Evolutionary conservation across 2,113 vertebrate species (phyloP), one percentile per base, ranked within the genome.

Genomic region (Sinocyclocheilus anophthalmus): DNA sequence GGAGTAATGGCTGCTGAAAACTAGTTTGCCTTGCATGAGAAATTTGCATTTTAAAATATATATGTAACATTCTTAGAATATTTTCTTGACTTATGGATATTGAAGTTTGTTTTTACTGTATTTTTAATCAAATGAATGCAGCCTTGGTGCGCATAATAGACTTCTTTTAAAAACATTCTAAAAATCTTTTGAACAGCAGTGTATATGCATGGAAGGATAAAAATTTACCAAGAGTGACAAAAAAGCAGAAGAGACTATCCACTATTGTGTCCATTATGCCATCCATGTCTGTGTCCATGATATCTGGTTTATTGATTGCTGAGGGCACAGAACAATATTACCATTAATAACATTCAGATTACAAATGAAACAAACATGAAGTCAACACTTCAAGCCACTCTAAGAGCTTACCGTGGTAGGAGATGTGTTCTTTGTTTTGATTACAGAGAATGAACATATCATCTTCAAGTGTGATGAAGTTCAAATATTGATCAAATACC

Each of bases 401-500:
- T 84, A 9, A 26, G 16, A 73, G 22, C 95, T 91, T 94, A 99
- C 98, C 97, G 90, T 96, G 97, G 90, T 99, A 99, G 0, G 97
- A 99, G 92, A 99, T 96, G 89, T 97, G 96, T 87, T 99, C 97
- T 91, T 97, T 99, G 94, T 98, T 99, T 90, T 98, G 98, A 92
- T 98, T 97, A 92, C 97, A 97, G 87, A 99, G 94, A 78, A 99
- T 93, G 83, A 99, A 99, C 97, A 99, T 98, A 92, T 99, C 98
- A 91, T 99, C 97, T 92, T 99, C 98, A 92, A 99, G 95, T 81
- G 97, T 99, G 95, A 99, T 99, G 92, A 99, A 99, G 95, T 99
- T 99, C 90, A 99, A 95, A 94, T 99, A 99, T 26, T 99, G 98
- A 94, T 99, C 98, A 88, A 98, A 99, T 88, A 99, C 98, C 98